These are phyloP conservation scores for Bactericera cockerelli DNA, from an alignment of 1,140 invertebrate species.

Conservation along the genomic window DNA sequence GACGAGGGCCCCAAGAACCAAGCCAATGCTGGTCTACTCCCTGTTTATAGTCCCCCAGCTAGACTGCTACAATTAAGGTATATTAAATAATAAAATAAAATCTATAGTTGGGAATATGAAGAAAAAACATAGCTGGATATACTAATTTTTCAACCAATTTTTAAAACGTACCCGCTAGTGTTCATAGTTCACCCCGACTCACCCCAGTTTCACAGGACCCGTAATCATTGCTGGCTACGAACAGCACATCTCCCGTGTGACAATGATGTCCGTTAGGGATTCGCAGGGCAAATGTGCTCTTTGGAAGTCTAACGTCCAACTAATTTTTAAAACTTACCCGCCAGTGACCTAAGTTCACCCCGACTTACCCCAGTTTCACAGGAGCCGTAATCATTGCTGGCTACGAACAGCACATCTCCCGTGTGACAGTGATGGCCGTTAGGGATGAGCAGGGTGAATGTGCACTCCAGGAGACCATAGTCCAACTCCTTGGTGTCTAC, in stretches of 20 bases:
- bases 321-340: too few species aligned
- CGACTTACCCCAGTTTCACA: slow-evolving; percentile 40
- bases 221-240: slow-evolving; percentile 62
- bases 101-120: too few species aligned
- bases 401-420: slow-evolving; percentile 61
- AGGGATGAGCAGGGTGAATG: slow-evolving; percentile 48
- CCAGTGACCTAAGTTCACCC: too few species aligned
- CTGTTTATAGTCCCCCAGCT: too few species aligned
- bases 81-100: too few species aligned
- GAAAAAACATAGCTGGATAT: too few species aligned
- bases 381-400: slow-evolving; percentile 61
- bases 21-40: too few species aligned
- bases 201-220: slow-evolving; percentile 49
- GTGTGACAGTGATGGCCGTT: slow-evolving; percentile 53
- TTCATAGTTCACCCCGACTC: slow-evolving; percentile 23
- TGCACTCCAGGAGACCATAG: slow-evolving; percentile 57
- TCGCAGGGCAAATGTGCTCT: slow-evolving; percentile 51
- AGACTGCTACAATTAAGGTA: neutral
- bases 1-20: too few species aligned
- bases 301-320: slow-evolving; percentile 54
- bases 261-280: slow-evolving; percentile 47
- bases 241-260: slow-evolving; percentile 64
- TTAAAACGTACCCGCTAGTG: too few species aligned
- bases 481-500: slow-evolving; percentile 45
- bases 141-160: too few species aligned